Conservation (phyloP, 2,797 vertebrate species). For the Acomys russatus region DNA sequence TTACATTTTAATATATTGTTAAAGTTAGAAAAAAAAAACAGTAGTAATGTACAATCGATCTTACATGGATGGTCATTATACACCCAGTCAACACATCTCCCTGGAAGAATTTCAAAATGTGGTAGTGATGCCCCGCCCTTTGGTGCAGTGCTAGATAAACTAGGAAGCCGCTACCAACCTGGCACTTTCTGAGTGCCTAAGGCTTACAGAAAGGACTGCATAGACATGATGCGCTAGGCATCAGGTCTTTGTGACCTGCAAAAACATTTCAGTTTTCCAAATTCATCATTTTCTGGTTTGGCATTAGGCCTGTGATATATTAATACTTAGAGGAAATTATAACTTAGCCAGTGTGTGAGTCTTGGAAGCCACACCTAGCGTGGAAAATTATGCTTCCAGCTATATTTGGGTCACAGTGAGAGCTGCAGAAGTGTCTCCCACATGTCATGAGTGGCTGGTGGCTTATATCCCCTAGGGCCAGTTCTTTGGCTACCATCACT, state of each 20-base stretch:
- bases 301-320: neutral
- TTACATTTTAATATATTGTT: neutral
- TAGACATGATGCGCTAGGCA: neutral
- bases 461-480: neutral
- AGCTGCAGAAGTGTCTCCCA: neutral
- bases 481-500: neutral
- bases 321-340: neutral
- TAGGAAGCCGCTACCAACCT: neutral
- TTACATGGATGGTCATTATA: neutral
- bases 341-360: neutral
- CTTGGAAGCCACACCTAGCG: neutral
- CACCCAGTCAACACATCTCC: neutral
- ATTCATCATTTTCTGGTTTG: conserved; percentile 24
- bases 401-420: neutral
- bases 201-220: neutral
- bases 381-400: neutral
- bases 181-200: neutral
- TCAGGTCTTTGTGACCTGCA: neutral
- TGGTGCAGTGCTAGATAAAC: neutral
- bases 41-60: neutral
- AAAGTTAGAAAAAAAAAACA: neutral
- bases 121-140: neutral
- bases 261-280: conserved; percentile 23
- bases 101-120: neutral
- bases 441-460: neutral